phyloP scores from a whole-genome alignment of 2,113 vertebrate genomes.

The Colossoma macropomum region DNA sequence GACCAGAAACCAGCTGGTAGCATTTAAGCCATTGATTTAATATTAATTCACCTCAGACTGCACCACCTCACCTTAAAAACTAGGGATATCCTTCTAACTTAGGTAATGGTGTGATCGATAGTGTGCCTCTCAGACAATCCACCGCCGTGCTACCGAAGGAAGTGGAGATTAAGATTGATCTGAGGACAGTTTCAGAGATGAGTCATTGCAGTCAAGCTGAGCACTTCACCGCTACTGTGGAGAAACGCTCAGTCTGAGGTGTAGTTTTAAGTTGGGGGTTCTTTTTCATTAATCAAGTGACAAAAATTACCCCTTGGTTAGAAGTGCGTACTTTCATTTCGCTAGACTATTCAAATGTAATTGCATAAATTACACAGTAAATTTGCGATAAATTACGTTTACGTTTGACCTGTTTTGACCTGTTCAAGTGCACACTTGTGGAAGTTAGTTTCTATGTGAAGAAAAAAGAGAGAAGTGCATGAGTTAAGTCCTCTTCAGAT shows the following conservation, averaged over 20 bases:
- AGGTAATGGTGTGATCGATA: conserved; percentile 12
- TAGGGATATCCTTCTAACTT: background rate
- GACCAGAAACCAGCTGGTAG: background rate
- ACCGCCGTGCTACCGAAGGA: background rate
- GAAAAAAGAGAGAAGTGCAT: too few relatives aligned
- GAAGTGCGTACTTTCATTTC: too few relatives aligned
- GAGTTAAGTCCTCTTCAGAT: too few relatives aligned
- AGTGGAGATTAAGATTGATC: conserved; percentile 8
- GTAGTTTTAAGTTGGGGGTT: background rate
- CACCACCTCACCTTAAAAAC: background rate
- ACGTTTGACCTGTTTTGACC: too few relatives aligned
- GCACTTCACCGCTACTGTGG: background rate
- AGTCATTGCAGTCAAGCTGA: background rate
- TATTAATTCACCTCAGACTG: background rate
- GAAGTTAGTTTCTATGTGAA: too few relatives aligned
- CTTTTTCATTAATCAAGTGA: background rate
- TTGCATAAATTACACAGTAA: too few relatives aligned
- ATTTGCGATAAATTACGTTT: too few relatives aligned
- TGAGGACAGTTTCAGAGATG: conserved; percentile 16
- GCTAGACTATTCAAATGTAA: too few relatives aligned
- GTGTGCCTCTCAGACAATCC: background rate
- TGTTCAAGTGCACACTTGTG: too few relatives aligned
- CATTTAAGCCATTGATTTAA: conserved; percentile 7
- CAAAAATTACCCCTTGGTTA: background rate
- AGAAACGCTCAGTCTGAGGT: background rate